phyloP scores from a whole-genome alignment of 2,797 vertebrate species.

The Pachyuromys duprasi region DNA sequence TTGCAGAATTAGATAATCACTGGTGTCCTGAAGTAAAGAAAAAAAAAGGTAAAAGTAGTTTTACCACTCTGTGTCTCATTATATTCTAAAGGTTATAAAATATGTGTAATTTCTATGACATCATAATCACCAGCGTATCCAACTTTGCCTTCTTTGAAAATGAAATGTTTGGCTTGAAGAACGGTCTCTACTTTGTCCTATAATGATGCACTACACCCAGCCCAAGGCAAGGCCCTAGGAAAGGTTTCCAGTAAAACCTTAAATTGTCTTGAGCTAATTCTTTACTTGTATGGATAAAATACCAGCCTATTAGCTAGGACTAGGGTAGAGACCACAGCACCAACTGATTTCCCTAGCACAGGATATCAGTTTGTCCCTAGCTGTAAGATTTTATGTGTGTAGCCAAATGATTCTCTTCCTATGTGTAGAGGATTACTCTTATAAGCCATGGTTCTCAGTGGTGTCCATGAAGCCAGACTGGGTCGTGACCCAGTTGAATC shows the following conservation, averaged over 20 bases:
- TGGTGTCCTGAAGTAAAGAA: background rate
- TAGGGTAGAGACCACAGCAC: background rate
- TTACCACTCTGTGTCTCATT: background rate
- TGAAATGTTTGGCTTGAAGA: constrained; percentile 28
- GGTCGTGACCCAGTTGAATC: background rate
- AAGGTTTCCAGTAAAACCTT: background rate
- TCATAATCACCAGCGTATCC: background rate
- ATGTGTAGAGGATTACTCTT: background rate
- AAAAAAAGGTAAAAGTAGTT: background rate
- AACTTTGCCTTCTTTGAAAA: constrained; percentile 43
- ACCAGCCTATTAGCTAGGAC: background rate
- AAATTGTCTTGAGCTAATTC: constrained; percentile 22
- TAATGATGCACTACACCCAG: background rate
- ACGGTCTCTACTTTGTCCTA: background rate
- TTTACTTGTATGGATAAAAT: background rate
- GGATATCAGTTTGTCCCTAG: background rate
- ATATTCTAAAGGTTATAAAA: constrained; percentile 19
- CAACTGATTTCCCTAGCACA: background rate
- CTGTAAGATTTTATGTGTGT: background rate
- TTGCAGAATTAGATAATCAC: background rate
- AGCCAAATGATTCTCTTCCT: background rate
- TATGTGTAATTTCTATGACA: background rate
- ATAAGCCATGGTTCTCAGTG: background rate
- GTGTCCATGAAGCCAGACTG: too few species aligned
- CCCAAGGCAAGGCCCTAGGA: constrained; percentile 31